Evolutionary conservation across 2,888 invertebrate species (phyloP).

Genomic region (Altica lythri): DNA sequence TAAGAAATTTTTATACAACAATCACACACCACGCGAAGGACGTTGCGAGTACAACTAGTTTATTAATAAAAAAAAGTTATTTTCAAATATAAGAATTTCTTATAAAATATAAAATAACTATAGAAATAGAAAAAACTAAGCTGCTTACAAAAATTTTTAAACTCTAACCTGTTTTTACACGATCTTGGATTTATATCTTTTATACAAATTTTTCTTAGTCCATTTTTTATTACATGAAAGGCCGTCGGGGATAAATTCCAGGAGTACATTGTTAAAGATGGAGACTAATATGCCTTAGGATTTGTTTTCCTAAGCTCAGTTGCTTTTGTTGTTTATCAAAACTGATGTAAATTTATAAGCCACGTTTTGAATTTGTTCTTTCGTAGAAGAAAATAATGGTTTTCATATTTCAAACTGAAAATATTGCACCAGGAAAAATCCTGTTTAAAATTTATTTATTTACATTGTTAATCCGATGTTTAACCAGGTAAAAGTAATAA

Average conservation of each 20-base stretch:
- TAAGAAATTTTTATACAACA: no score
- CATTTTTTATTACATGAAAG: constrained; percentile 40
- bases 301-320: constrained; percentile 36
- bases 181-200: constrained; percentile 32
- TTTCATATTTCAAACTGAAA: background rate
- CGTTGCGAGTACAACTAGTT: no score
- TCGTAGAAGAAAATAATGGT: background rate
- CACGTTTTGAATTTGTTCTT: constrained; percentile 2
- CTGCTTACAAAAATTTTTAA: background rate
- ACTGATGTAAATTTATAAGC: constrained; percentile 9
- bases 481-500: no score
- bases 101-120: no score
- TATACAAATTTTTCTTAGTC: constrained; percentile 38
- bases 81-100: no score
- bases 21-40: no score
- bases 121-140: no score
- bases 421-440: no score
- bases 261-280: constrained; percentile 36
- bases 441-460: no score
- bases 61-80: no score
- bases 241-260: constrained; percentile 41
- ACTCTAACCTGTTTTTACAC: constrained; percentile 5
- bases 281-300: constrained; percentile 38
- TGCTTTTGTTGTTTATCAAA: background rate
- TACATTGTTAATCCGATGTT: no score